phyloP scores from a whole-genome alignment of 2,797 vertebrate genomes.

The Myotis findleyi region DNA sequence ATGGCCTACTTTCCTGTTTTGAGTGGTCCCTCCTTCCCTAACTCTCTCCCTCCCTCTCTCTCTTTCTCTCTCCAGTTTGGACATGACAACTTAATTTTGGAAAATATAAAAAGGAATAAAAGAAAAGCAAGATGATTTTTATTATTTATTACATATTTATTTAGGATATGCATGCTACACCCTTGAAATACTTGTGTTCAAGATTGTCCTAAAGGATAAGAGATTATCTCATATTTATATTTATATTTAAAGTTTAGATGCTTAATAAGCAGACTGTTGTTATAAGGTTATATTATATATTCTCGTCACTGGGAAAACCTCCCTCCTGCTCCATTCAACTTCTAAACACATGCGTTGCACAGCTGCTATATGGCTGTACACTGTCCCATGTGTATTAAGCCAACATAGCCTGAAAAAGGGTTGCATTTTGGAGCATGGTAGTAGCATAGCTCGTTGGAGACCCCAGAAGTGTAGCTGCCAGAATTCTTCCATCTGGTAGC shows the following conservation, averaged over 20 bases:
- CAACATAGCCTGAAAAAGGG: constrained; percentile 54
- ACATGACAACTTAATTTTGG: constrained; percentile 32
- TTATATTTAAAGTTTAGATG: constrained; percentile 59
- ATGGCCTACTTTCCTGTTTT: neutral
- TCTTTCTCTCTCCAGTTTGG: neutral
- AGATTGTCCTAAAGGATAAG: constrained; percentile 15
- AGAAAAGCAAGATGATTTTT: constrained; percentile 26
- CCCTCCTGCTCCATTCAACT: constrained; percentile 45
- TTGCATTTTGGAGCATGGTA: constrained; percentile 74
- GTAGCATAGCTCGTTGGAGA: constrained; percentile 77
- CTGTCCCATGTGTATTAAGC: constrained; percentile 67
- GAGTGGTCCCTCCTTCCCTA: neutral
- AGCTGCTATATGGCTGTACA: constrained; percentile 74
- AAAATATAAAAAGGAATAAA: constrained; percentile 50
- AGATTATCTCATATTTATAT: constrained; percentile 43
- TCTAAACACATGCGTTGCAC: constrained; percentile 76
- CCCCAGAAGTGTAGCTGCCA: constrained; percentile 78
- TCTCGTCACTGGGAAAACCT: constrained; percentile 41
- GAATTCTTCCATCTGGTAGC: constrained; percentile 80
- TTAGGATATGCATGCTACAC: neutral
- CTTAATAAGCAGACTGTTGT: constrained; percentile 62
- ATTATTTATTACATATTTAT: constrained; percentile 48
- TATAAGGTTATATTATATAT: constrained; percentile 49
- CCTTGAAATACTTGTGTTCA: constrained; percentile 44
- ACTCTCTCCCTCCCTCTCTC: neutral